Conservation (phyloP, 2,888 invertebrate species). For the Tipula helvola region DNA sequence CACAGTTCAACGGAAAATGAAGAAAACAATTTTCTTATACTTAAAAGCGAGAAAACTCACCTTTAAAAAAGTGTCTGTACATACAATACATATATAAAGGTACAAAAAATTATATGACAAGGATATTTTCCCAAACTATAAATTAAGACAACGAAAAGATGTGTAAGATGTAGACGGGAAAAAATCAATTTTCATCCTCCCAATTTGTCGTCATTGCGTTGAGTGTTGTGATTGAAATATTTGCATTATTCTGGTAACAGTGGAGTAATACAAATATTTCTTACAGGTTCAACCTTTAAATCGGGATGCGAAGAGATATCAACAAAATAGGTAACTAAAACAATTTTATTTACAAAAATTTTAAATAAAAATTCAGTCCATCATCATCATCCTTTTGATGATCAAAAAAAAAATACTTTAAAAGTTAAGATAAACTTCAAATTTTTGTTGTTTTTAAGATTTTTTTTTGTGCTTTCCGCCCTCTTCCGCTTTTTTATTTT, state of each 20-base stretch:
- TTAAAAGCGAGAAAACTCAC: not conserved
- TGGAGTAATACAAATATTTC: not conserved
- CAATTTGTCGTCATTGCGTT: not conserved
- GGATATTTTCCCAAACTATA: not conserved
- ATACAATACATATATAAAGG: not conserved
- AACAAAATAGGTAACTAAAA: not conserved
- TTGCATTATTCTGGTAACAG: not conserved
- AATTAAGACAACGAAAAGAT: not conserved
- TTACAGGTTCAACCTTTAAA: not conserved
- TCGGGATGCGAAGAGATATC: not conserved
- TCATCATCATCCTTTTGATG: not conserved
- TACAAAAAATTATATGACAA: not conserved
- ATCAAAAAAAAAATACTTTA: not conserved
- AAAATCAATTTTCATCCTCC: not conserved
- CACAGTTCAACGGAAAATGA: not conserved
- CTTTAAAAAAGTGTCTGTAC: not conserved
- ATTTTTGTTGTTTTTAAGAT: not conserved
- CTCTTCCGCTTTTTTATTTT: not conserved
- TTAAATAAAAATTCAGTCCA: not conserved
- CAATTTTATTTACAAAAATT: not conserved
- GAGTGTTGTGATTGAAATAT: not conserved
- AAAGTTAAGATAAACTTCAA: not conserved
- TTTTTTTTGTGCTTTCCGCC: not conserved
- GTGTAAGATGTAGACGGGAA: not conserved
- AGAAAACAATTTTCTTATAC: not conserved